These are phyloP conservation scores for Cryptus armator DNA, from an alignment of 2,888 invertebrate genomes.

Conservation along the genomic window DNA sequence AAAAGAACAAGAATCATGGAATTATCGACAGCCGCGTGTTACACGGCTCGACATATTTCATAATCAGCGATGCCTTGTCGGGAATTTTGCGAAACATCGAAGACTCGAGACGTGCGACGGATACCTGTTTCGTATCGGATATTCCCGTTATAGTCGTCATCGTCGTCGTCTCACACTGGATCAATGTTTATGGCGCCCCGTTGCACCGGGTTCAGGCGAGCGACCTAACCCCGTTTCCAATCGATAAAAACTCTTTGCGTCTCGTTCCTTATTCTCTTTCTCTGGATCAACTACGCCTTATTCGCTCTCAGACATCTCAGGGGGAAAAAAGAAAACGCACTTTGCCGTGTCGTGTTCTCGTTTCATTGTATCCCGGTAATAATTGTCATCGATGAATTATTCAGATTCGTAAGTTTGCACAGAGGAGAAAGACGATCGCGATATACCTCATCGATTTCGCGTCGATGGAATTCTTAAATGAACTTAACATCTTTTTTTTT, in stretches of 20 bases:
- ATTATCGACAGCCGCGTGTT: conserved; percentile 24
- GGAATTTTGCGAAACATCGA: conserved; percentile 59
- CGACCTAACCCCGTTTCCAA: conserved; percentile 65
- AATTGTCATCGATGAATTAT: conserved; percentile 11
- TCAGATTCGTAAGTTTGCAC: neutral
- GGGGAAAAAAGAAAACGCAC: neutral
- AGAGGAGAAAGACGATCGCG: neutral
- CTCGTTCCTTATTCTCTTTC: conserved; percentile 43
- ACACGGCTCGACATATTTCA: conserved; percentile 57
- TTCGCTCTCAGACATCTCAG: conserved; percentile 16
- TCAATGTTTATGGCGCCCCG: conserved; percentile 67
- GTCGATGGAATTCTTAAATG: neutral
- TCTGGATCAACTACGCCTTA: conserved; percentile 44
- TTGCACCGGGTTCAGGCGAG: conserved; percentile 58
- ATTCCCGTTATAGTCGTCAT: conserved; percentile 65
- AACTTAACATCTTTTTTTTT: neutral
- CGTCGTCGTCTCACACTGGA: conserved; percentile 50
- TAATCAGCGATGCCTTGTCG: conserved; percentile 60
- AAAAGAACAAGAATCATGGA: conserved; percentile 30
- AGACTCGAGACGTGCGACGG: conserved; percentile 56
- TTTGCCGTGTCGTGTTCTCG: conserved; percentile 30
- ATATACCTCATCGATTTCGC: neutral
- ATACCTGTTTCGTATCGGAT: conserved; percentile 55
- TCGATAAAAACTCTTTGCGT: conserved; percentile 56
- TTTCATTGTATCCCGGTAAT: conserved; percentile 33